Evolutionary conservation across 1,140 invertebrate genomes (phyloP).

Genomic region (Drosophila arawakana): DNA sequence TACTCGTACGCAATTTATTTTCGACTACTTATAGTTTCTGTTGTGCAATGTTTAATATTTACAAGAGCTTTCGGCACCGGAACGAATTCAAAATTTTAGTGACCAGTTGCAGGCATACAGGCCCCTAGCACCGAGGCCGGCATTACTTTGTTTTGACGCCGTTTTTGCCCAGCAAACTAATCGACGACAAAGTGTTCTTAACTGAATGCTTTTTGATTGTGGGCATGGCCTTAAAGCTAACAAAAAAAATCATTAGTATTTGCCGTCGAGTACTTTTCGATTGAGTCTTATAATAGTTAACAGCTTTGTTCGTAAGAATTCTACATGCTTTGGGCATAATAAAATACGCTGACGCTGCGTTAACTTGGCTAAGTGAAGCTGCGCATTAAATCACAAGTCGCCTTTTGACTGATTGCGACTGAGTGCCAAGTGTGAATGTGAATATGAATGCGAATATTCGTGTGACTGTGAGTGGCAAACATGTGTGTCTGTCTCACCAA

Average conservation of each 20-base stretch:
- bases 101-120: too few species aligned
- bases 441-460: neutral
- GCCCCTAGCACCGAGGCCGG: too few species aligned
- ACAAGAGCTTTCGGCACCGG: conserved; percentile 8
- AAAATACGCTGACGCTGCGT: conserved; percentile 72
- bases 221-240: conserved; percentile 43
- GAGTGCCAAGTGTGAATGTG: conserved; percentile 15
- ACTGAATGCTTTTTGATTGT: conserved; percentile 58
- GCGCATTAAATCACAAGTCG: conserved; percentile 62
- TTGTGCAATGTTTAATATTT: conserved; percentile 57
- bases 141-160: neutral
- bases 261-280: conserved; percentile 1
- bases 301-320: conserved; percentile 64
- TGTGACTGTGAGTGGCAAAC: conserved; percentile 16
- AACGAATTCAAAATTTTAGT: neutral
- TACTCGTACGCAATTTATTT: conserved; percentile 48
- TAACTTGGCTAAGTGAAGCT: conserved; percentile 59
- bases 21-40: conserved; percentile 30
- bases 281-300: conserved; percentile 20
- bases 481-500: conserved; percentile 6
- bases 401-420: conserved; percentile 43
- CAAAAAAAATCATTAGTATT: conserved; percentile 51
- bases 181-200: conserved; percentile 53
- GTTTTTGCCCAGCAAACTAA: conserved; percentile 37
- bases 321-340: conserved; percentile 40